Evolutionary conservation across 1,140 invertebrate species (phyloP), one percentile per base, ranked within the genome.

Genomic region (Polypedilum vanderplanki): DNA sequence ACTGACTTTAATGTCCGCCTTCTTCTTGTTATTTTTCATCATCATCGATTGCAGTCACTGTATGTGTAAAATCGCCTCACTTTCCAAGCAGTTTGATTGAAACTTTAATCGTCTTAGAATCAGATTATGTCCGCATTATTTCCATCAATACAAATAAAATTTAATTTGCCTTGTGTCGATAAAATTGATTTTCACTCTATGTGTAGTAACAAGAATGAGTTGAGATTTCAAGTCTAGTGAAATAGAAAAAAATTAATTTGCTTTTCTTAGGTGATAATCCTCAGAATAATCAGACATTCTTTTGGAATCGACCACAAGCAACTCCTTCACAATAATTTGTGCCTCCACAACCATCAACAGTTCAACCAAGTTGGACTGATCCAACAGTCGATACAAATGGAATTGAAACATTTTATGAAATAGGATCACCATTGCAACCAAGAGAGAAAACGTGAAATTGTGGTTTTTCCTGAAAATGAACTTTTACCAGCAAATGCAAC

Each of bases 31-130:
- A 46, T n/a, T 57, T 12, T 15, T 57, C 46, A 12, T 57, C 10
- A 12, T 57, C n/a, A 12, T 12, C 46, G 12, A 12, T n/a, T n/a
- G 12, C 15, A 12, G n/a, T 57, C 15, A 57, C 46, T 57, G 46
- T 57, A 57, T 57, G 10, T 57, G 12, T 57, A 57, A 57, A 15
- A 57, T 57, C 24, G 46, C 46, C n/a, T 57, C 46, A 57, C 46
- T 57, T 57, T n/a, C 46, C 12, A 15, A n/a, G 46, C 46, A n/a
- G 15, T 70, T 1, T 20, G 65, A 70, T 70, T 70, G 65, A 70
- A 70, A 70, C 65, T 70, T 18, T 70, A 70, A 70, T 70, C 65
- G 65, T 18, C 15, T 70, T 70, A 70, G 20, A 70, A 70, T 70
- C 65, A 22, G 65, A 70, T 70, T 70, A 70, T 70, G 15, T 70